Evolutionary conservation across 2,113 vertebrate genomes (phyloP).

Genomic region (Melozone crissalis): DNA sequence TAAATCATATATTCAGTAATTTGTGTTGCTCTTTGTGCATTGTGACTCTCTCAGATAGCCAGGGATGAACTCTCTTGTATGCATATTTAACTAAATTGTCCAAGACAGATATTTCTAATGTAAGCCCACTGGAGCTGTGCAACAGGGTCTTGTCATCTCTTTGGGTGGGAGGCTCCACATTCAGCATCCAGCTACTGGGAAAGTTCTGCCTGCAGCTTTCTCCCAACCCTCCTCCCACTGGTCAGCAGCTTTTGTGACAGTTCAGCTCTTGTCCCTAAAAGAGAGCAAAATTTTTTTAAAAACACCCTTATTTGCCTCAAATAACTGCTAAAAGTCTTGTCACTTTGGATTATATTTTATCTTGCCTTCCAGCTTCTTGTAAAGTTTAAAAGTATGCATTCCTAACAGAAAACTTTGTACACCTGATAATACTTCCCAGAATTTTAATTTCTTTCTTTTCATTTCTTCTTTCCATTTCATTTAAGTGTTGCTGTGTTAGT

Average conservation of each 20-base stretch:
- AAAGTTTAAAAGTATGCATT: neutral
- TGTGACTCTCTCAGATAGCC: neutral
- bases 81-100: neutral
- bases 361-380: constrained; percentile 10
- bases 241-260: neutral
- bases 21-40: neutral
- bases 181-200: neutral
- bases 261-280: neutral
- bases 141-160: neutral
- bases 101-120: neutral
- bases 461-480: constrained; percentile 1
- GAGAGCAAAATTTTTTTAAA: neutral
- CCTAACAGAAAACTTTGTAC: neutral
- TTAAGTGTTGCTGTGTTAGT: neutral
- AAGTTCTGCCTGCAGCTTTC: neutral
- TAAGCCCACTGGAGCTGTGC: neutral
- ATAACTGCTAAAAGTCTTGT: constrained; percentile 15
- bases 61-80: neutral
- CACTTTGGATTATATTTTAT: neutral
- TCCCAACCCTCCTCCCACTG: neutral
- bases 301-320: neutral
- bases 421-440: neutral
- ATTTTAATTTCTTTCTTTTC: constrained; percentile 2
- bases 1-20: neutral
- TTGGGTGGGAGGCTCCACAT: neutral